Evolutionary conservation across 2,888 invertebrate genomes (phyloP), one percentile per base, ranked within the genome.

Genomic region (Drosophila histrio): DNA sequence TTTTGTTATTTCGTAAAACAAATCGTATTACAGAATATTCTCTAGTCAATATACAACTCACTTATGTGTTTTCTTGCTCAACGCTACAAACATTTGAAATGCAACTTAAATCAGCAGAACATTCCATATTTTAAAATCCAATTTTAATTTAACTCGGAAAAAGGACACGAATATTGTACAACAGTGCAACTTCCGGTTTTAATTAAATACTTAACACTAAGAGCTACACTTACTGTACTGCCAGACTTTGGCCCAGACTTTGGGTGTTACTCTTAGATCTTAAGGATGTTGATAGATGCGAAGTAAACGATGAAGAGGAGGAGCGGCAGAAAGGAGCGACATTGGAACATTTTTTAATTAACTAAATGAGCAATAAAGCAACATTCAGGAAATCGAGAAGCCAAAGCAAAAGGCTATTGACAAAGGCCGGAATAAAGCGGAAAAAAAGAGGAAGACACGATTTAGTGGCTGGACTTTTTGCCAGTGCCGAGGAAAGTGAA

Each of bases 331-430:
- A 11, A 2, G 9, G n/a, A 7, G 19, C 8, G 21, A 36, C 32
- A 58, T 47, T 39, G 32, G 22, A 21, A 41, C 22, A 30, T 21
- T 58, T 50, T 71, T 50, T 56, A 71, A 73, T 73, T 67, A 73
- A 57, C 41, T 57, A 67, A 61, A 61, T 57, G 53, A 38, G 52
- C 57, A 61, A 72, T 72, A 50, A 65, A 32, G 59, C 36, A 53
- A 41, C 53, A 39, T 67, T 72, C 38, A 17, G 43, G 28, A 32
- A 57, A 57, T 47, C 47, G 60, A 17, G 52, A 73, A 72, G 68
- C 68, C 74, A 57, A 49, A 61, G 38, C 50, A 57, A 47, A 52
- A 52, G 47, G n/a, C 52, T 47, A 44, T 61, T 53, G 61, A 67
- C 71, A 65, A 54, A 59, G 46, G 66, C 30, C 39, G 28, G 53